These are phyloP conservation scores for Craniophora ligustri DNA, from an alignment of 2,888 invertebrate genomes.

Conservation along the genomic window DNA sequence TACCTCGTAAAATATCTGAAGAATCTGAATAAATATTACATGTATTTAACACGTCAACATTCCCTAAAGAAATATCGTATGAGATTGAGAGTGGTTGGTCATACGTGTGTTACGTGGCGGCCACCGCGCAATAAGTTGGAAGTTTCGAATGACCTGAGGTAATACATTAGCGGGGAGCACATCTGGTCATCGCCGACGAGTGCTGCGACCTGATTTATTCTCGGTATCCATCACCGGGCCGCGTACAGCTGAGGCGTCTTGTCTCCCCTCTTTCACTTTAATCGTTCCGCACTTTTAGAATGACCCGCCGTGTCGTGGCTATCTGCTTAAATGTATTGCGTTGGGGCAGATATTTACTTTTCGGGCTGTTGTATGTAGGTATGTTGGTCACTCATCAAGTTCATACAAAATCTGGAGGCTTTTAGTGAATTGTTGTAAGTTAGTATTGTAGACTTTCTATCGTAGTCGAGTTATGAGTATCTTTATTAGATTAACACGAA, in stretches of 20 bases:
- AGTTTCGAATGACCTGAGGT: conserved; percentile 67
- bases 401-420: no score
- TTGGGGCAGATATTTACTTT: conserved; percentile 27
- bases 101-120: conserved; percentile 19
- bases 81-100: conserved; percentile 1
- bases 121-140: conserved; percentile 58
- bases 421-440: no score
- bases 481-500: no score
- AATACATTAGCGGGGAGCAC: conserved; percentile 73
- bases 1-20: no score
- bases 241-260: conserved; percentile 77
- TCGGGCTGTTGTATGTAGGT: conserved; percentile 17
- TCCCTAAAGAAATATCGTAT: conserved; percentile 17
- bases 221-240: conserved; percentile 80
- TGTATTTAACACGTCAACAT: neutral
- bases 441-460: no score
- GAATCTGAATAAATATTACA: no score
- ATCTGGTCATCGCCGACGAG: conserved; percentile 77
- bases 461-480: no score
- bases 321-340: conserved; percentile 41
- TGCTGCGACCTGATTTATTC: conserved; percentile 84
- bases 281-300: conserved; percentile 70
- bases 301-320: conserved; percentile 66
- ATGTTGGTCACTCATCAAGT: conserved; percentile 15
- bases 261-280: conserved; percentile 71